phyloP scores from a whole-genome alignment of 2,797 vertebrate genomes.

The Premnoplex brunnescens region DNA sequence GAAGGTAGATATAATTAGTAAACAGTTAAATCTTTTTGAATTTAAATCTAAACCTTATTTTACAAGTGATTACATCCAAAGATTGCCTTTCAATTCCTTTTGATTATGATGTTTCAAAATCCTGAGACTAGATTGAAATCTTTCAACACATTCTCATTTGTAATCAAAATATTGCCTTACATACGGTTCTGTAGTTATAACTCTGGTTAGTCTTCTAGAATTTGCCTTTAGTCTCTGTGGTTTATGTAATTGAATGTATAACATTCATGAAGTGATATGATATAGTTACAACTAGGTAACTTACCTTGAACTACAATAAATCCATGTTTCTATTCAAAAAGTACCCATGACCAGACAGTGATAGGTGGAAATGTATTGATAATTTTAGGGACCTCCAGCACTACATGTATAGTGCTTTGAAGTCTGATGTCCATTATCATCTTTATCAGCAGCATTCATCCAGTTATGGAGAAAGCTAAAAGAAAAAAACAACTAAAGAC shows the following conservation, averaged over 20 bases:
- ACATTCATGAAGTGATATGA: background rate
- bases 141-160: background rate
- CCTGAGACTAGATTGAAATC: background rate
- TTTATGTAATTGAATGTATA: background rate
- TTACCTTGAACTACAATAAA: background rate
- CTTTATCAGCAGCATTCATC: background rate
- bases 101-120: background rate
- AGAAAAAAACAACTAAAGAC: background rate
- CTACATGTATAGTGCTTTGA: background rate
- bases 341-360: background rate
- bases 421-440: background rate
- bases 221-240: background rate
- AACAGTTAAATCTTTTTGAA: background rate
- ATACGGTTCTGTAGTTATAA: background rate
- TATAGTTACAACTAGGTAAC: background rate
- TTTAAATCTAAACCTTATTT: background rate
- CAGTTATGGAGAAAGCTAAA: conserved; percentile 1
- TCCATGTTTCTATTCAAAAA: background rate
- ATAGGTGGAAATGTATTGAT: background rate
- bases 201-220: conserved; percentile 4
- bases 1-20: background rate
- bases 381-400: background rate
- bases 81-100: background rate
- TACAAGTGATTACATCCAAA: background rate
- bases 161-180: background rate